phyloP scores from a whole-genome alignment of 1,140 invertebrate genomes.

The Tetramorium alpestre region DNA sequence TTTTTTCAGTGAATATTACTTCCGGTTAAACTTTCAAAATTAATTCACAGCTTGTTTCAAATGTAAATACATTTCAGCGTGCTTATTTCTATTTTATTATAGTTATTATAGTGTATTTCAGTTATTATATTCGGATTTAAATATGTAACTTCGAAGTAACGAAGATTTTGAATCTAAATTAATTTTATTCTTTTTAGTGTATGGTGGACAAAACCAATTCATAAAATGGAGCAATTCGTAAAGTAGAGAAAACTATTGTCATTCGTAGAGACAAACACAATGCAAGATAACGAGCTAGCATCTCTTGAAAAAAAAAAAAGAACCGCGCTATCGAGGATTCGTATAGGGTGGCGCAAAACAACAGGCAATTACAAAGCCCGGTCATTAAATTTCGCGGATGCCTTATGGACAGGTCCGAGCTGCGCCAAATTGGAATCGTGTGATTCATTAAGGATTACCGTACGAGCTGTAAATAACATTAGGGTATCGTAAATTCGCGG shows the following conservation, averaged over 20 bases:
- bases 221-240: background rate
- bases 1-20: background rate
- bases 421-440: conserved; percentile 52
- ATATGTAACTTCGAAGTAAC: background rate
- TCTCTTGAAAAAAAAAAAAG: background rate
- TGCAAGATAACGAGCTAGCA: background rate
- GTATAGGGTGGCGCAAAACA: background rate
- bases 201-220: background rate
- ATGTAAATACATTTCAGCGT: too few relatives aligned
- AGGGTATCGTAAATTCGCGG: conserved; percentile 60
- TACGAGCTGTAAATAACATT: conserved; percentile 63
- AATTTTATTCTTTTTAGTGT: background rate
- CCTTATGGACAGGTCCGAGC: conserved; percentile 2
- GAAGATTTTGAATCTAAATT: background rate
- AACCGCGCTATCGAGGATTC: background rate
- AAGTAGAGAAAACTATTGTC: background rate
- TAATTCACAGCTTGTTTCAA: too few relatives aligned
- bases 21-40: too few relatives aligned
- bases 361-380: background rate
- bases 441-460: conserved; percentile 61
- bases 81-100: too few relatives aligned
- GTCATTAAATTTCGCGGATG: conserved; percentile 15
- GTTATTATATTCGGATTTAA: too few relatives aligned
- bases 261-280: background rate
- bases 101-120: too few relatives aligned